A percentile compares a stretch with the other conserved stretches of the same genome.
Evolutionary conservation across 2,113 vertebrate species (phyloP).

Genomic region (Meleagris gallopavo): DNA sequence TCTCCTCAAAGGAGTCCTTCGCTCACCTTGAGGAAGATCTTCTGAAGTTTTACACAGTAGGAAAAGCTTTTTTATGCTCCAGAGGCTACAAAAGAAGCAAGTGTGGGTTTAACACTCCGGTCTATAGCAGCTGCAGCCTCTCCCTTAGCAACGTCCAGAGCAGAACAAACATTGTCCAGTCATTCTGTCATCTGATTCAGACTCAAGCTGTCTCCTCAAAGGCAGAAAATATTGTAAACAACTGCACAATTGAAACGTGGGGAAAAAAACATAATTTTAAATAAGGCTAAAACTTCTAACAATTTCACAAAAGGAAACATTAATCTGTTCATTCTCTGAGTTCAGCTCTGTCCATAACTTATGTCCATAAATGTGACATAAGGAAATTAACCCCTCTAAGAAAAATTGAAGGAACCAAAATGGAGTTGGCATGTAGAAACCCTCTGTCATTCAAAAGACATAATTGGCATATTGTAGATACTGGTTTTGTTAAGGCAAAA

Average conservation of each 20-base stretch:
- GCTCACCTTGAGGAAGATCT: not conserved
- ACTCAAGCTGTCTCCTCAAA: not conserved
- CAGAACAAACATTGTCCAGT: not conserved
- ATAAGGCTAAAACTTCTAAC: not conserved
- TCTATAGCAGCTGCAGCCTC: not conserved
- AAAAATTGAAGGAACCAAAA: not conserved
- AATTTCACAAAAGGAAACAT: not conserved
- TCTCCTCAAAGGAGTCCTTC: not conserved
- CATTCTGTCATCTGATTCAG: constrained; percentile 2
- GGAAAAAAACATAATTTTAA: not conserved
- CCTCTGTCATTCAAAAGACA: not conserved
- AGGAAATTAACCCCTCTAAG: not conserved
- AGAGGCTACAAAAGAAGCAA: not conserved
- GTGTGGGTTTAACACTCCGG: not conserved
- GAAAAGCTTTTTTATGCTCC: not conserved
- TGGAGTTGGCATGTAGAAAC: not conserved
- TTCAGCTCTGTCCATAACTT: not conserved
- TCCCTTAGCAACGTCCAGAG: not conserved
- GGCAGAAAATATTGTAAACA: not conserved
- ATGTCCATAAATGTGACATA: not conserved
- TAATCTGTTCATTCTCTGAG: not conserved
- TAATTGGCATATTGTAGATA: not conserved
- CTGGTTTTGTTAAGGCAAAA: not conserved
- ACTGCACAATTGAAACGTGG: not conserved
- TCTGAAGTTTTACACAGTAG: not conserved